Conservation (phyloP, 2,888 invertebrate species). For the Cephus nigrinus region DNA sequence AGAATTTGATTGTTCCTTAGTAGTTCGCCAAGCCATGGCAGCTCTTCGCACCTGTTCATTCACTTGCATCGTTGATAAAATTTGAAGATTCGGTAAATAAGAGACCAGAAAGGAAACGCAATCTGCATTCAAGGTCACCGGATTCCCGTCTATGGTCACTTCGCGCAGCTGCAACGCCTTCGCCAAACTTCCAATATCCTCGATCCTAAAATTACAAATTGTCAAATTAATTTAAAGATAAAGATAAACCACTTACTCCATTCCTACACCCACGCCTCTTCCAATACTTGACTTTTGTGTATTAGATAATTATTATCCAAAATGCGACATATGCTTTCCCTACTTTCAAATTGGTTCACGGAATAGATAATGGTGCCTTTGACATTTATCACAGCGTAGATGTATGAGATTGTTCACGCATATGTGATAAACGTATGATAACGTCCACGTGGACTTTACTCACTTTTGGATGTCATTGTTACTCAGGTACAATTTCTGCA, state of each 20-base stretch:
- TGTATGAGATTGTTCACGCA: background rate
- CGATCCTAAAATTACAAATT: conserved; percentile 72
- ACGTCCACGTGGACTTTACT: conserved; percentile 39
- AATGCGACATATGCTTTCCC: background rate
- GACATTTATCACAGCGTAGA: background rate
- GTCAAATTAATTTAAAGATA: conserved; percentile 1
- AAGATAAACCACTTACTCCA: background rate
- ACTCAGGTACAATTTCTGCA: conserved; percentile 84
- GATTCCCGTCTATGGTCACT: conserved; percentile 88
- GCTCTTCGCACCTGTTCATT: conserved; percentile 82
- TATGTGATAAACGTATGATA: background rate
- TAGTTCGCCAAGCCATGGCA: conserved; percentile 83
- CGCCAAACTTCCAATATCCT: conserved; percentile 86
- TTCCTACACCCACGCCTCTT: background rate
- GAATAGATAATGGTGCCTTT: background rate
- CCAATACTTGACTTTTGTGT: background rate
- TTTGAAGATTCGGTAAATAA: conserved; percentile 78
- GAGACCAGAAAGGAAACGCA: conserved; percentile 86
- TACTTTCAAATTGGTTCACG: background rate
- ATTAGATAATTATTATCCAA: background rate
- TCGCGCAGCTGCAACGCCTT: conserved; percentile 83
- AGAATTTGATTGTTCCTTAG: conserved; percentile 79
- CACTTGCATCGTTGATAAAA: conserved; percentile 82
- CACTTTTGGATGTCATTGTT: conserved; percentile 81
- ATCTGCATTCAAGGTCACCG: conserved; percentile 82